These are phyloP conservation scores for Parascotia fuliginaria DNA, from an alignment of 2,888 invertebrate species.

Conservation along the genomic window DNA sequence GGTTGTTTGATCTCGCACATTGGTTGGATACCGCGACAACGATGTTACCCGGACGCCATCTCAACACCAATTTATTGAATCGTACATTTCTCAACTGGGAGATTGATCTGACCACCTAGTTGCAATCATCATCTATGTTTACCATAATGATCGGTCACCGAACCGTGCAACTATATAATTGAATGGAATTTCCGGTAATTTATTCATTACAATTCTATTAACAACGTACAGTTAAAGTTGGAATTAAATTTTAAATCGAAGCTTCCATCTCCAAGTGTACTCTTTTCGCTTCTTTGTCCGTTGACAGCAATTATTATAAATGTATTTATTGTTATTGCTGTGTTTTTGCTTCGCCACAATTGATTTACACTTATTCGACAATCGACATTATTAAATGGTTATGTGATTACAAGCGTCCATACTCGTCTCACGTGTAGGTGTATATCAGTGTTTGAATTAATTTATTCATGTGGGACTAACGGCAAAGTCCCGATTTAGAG, in stretches of 20 bases:
- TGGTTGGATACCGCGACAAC: slow-evolving; percentile 48
- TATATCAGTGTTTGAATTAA: slow-evolving; percentile 59
- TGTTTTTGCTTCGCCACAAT: slow-evolving; percentile 43
- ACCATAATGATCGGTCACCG: slow-evolving; percentile 53
- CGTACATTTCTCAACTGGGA: slow-evolving; percentile 38
- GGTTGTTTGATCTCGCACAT: slow-evolving; percentile 60
- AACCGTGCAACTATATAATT: slow-evolving; percentile 59
- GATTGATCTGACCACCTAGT: slow-evolving; percentile 33
- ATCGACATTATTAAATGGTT: slow-evolving; percentile 61
- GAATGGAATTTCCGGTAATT: slow-evolving; percentile 70
- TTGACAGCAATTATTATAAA: slow-evolving; percentile 31
- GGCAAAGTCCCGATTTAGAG: slow-evolving; percentile 51
- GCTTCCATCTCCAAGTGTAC: slow-evolving; percentile 25
- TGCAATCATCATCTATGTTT: slow-evolving; percentile 48
- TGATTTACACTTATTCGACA: slow-evolving; percentile 58
- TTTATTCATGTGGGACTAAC: slow-evolving; percentile 62
- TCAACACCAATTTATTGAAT: slow-evolving; percentile 33
- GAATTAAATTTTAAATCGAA: slow-evolving; percentile 33
- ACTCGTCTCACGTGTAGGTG: slow-evolving; percentile 52
- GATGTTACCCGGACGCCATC: slow-evolving; percentile 41
- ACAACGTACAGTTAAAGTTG: slow-evolving; percentile 40
- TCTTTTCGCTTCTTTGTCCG: slow-evolving; percentile 18
- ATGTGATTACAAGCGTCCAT: slow-evolving; percentile 57
- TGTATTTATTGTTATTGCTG: slow-evolving; percentile 22
- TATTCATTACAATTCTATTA: slow-evolving; percentile 61